Evolutionary conservation across 2,113 vertebrate genomes (phyloP).

Genomic region (Riparia riparia): DNA sequence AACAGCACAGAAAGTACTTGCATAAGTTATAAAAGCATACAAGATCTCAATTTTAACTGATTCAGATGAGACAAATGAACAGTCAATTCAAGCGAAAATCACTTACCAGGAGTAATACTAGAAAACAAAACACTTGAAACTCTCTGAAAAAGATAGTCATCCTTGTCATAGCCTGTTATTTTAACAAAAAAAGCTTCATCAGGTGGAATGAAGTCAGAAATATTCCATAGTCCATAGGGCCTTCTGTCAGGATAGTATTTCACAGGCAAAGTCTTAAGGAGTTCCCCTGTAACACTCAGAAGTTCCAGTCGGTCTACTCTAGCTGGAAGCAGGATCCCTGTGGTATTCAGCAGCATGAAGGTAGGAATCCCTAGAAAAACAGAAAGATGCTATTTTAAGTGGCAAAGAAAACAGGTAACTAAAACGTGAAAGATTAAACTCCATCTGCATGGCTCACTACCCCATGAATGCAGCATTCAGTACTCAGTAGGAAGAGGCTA

Average conservation of each 20-base stretch:
- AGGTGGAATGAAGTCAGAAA: slow-evolving; percentile 94
- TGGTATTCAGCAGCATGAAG: slow-evolving; percentile 92
- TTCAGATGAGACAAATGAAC: background rate
- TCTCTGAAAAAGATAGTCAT: slow-evolving; percentile 91
- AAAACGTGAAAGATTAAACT: background rate
- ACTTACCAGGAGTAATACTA: slow-evolving; percentile 89
- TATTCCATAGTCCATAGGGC: slow-evolving; percentile 92
- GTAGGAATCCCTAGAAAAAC: slow-evolving; percentile 89
- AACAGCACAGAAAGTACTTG: background rate
- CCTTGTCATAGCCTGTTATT: slow-evolving; percentile 89
- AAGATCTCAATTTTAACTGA: background rate
- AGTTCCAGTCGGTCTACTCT: slow-evolving; percentile 90
- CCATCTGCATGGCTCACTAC: background rate
- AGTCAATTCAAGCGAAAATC: background rate
- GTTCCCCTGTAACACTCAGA: slow-evolving; percentile 83
- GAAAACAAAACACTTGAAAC: slow-evolving; percentile 96
- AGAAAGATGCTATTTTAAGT: background rate
- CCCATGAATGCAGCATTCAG: background rate
- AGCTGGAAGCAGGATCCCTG: slow-evolving; percentile 87
- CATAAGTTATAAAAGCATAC: background rate
- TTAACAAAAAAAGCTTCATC: slow-evolving; percentile 93
- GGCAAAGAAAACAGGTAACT: background rate
- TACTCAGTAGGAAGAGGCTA: background rate
- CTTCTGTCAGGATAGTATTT: slow-evolving; percentile 87
- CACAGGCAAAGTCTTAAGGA: slow-evolving; percentile 90